Evolutionary conservation across 53 echinoderm and acorn worm species (phyloP).

Genomic region (Echinometra lucunter): DNA sequence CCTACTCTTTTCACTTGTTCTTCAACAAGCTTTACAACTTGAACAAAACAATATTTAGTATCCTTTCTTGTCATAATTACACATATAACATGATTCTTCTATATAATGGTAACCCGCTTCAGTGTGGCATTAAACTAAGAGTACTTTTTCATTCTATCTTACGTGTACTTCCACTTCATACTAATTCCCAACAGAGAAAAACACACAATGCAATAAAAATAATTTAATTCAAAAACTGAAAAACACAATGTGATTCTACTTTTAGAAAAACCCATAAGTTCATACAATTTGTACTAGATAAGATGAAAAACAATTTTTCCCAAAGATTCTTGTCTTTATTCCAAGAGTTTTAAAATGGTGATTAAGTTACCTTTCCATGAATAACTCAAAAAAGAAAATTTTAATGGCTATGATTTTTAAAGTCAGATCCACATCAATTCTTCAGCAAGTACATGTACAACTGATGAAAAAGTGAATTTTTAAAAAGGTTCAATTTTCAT

Average conservation of each 20-base stretch:
- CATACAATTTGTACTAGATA: background rate
- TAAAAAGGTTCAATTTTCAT: background rate
- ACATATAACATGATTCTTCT: background rate
- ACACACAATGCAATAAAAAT: background rate
- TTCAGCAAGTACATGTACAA: background rate
- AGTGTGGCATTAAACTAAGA: background rate
- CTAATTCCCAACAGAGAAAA: background rate
- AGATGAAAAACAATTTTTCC: background rate
- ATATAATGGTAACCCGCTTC: constrained; percentile 21
- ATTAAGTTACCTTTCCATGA: background rate
- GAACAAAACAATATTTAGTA: background rate
- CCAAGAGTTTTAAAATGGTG: background rate
- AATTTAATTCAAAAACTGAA: too few relatives aligned
- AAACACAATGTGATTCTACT: background rate
- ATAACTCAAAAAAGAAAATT: background rate
- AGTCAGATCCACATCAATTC: background rate
- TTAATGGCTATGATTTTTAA: background rate
- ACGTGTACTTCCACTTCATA: background rate
- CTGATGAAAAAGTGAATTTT: too few relatives aligned
- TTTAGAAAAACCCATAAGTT: background rate
- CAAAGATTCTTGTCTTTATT: background rate
- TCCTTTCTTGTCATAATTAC: background rate
- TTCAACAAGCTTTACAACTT: background rate
- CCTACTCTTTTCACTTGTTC: background rate
- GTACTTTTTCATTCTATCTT: constrained; percentile 19